phyloP scores from a whole-genome alignment of 2,113 vertebrate species.

The Heliornis fulica region DNA sequence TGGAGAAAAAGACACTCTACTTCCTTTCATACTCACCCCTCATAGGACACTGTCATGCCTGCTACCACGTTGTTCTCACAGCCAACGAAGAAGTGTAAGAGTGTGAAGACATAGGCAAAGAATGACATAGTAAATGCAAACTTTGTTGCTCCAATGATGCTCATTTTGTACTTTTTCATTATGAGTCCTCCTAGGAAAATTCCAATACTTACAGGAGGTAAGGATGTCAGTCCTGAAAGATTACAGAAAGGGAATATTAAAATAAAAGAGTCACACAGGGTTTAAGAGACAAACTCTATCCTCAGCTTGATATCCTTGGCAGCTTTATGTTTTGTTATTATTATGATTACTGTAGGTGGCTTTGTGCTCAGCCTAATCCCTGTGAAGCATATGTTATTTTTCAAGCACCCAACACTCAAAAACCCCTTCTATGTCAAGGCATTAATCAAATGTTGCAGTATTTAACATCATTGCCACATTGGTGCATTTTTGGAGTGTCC shows the following conservation, averaged over 20 bases:
- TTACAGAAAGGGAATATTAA: not conserved
- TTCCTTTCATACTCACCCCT: conserved; percentile 77
- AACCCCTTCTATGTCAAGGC: not conserved
- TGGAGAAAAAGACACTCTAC: not conserved
- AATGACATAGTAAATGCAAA: conserved; percentile 72
- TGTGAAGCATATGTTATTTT: not conserved
- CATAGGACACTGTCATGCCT: conserved; percentile 87
- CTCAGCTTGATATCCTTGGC: not conserved
- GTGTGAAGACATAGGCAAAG: conserved; percentile 16
- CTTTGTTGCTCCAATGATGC: conserved; percentile 78
- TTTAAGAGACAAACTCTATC: not conserved
- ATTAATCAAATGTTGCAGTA: not conserved
- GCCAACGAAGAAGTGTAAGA: conserved; percentile 73
- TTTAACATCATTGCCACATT: not conserved
- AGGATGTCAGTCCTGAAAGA: conserved; percentile 76
- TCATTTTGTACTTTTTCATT: conserved; percentile 86
- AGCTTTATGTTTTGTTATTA: not conserved
- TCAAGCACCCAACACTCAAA: not conserved
- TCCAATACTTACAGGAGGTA: conserved; percentile 80
- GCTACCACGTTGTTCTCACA: conserved; percentile 83
- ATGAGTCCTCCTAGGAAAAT: conserved; percentile 86
- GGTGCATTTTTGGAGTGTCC: not conserved
- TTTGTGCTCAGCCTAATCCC: not conserved
- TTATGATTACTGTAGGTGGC: not conserved
- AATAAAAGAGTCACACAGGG: not conserved